Evolutionary conservation across 2,113 vertebrate species (phyloP).

Genomic region (Antechinus flavipes): DNA sequence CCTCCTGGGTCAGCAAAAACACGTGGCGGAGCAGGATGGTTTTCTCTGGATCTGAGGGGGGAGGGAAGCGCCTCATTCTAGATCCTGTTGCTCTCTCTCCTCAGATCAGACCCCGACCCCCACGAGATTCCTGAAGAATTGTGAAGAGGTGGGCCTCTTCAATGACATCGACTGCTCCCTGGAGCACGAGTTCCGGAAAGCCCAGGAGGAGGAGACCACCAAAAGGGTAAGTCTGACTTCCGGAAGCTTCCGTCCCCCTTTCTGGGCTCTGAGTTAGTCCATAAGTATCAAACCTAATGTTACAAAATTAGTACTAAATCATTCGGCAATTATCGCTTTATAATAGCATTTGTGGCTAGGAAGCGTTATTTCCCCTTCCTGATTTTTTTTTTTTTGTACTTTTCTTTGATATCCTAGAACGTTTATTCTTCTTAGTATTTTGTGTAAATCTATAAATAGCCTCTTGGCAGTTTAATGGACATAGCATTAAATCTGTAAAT

Average conservation of each 20-base stretch:
- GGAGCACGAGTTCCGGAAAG: constrained; percentile 98
- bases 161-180: constrained; percentile 98
- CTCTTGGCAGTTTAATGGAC: neutral
- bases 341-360: neutral
- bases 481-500: neutral
- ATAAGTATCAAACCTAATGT: neutral
- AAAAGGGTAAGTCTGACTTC: constrained; percentile 91
- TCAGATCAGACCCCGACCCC: constrained; percentile 99
- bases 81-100: constrained; percentile 73
- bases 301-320: neutral
- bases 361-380: neutral
- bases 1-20: neutral
- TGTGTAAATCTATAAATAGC: neutral
- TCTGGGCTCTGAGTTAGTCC: neutral
- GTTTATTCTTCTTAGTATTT: neutral
- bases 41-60: neutral
- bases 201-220: constrained; percentile 96
- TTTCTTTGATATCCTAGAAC: neutral
- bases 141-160: constrained; percentile 98
- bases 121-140: constrained; percentile 99
- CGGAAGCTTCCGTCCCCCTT: neutral
- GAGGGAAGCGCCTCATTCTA: constrained; percentile 2
- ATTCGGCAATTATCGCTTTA: neutral
- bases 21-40: neutral
- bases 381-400: neutral